A percentile compares a stretch with the other conserved stretches of the same genome.
These are phyloP conservation scores for Aulostomus chinensis DNA, from an alignment of 2,797 vertebrate species.

Conservation along the genomic window DNA sequence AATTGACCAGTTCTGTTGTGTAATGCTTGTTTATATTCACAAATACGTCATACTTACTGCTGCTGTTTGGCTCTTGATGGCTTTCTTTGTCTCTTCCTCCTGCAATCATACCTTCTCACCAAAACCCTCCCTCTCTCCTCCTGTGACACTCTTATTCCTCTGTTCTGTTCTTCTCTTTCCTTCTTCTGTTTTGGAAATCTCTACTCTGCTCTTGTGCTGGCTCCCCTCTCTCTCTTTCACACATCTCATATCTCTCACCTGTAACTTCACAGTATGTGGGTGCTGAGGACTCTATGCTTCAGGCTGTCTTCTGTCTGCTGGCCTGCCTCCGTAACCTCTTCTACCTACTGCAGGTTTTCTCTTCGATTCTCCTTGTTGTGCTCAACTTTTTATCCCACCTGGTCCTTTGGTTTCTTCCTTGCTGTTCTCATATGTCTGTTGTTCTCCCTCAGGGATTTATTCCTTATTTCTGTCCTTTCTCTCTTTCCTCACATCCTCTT, in stretches of 20 bases:
- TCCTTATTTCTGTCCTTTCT: background rate
- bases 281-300: constrained; percentile 93
- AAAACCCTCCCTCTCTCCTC: background rate
- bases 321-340: constrained; percentile 98
- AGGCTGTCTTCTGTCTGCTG: constrained; percentile 96
- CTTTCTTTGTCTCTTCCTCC: constrained; percentile 11
- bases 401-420: background rate
- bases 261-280: constrained; percentile 86
- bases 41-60: background rate
- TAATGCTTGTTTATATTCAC: background rate
- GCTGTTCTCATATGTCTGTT: background rate
- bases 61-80: constrained; percentile 20
- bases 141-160: no score
- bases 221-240: constrained; percentile 7
- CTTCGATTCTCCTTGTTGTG: constrained; percentile 62
- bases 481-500: background rate
- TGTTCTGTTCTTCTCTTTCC: background rate
- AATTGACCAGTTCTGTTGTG: no score
- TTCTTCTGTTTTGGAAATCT: constrained; percentile 1
- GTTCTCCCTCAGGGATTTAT: background rate
- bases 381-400: constrained; percentile 20
- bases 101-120: background rate
- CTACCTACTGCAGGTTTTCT: constrained; percentile 94
- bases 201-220: background rate
- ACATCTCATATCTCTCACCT: constrained; percentile 15